Evolutionary conservation across 2,888 invertebrate species (phyloP), one percentile per base, ranked within the genome.

Genomic region (Dendrolimus houi): DNA sequence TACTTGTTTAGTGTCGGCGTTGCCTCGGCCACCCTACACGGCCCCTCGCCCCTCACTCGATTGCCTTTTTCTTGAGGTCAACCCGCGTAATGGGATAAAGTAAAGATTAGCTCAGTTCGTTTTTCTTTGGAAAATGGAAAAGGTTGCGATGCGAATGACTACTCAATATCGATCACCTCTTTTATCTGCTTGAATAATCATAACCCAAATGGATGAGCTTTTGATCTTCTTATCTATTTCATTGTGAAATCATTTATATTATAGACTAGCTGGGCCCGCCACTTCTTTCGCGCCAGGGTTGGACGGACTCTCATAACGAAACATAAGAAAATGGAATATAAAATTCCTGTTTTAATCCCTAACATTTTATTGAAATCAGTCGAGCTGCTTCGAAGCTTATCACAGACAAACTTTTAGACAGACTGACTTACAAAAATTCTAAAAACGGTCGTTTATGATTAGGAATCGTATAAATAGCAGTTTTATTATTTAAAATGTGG

Each of bases 41-140:
- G 65, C 69, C 71, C 75, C 75, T 74, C 71, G 66, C 71, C 72
- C 75, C 75, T 74, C 72, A 73, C 83, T 84, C 85, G 79, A 85
- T 87, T 85, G 83, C 85, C 82, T 86, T 85, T 84, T 85, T 85
- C 85, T 83, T 84, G 79, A 82, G 81, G 79, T 82, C 81, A 80
- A 83, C 81, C 85, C 80, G 70, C 75, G 79, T 86, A 86, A 86
- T 85, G 74, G 80, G 84, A 85, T 87, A 80, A 84, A 83, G 81
- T 84, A 83, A 81, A 85, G 83, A 87, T 87, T 85, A 87, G 79
- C 84, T 81, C 77, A 79, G 77, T 78, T 81, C 79, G 77, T 76
- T 83, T 83, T 77, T 78, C 75, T 74, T 69, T 76, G 76, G 65
- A 73, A 81, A 85, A 85, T 79, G 71, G 74, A 79, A 82, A 79